These are phyloP conservation scores for Betta splendens DNA, from an alignment of 2,797 vertebrate genomes.

Conservation along the genomic window DNA sequence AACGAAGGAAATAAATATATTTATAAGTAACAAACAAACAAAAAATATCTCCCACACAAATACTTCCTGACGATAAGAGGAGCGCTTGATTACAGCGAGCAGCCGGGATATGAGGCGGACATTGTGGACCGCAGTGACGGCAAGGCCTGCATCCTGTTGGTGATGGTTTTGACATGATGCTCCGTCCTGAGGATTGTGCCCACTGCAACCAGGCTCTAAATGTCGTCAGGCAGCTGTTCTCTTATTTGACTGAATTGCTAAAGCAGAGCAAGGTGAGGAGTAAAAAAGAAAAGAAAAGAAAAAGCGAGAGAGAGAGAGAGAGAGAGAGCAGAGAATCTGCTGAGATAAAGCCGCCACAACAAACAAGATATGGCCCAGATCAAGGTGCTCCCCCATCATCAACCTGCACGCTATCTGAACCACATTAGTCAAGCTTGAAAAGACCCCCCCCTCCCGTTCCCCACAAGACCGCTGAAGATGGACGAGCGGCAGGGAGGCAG, in stretches of 20 bases:
- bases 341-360: conserved; percentile 58
- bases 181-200: conserved; percentile 45
- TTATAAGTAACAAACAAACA: conserved; percentile 61
- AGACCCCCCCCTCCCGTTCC: conserved; percentile 46
- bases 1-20: conserved; percentile 63
- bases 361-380: conserved; percentile 66
- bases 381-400: conserved; percentile 68
- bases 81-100: conserved; percentile 41
- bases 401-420: conserved; percentile 69
- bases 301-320: too few species aligned
- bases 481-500: conserved; percentile 59
- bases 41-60: conserved; percentile 60
- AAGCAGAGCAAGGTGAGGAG: conserved; percentile 44
- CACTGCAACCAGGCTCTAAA: conserved; percentile 37
- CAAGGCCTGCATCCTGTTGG: conserved; percentile 54
- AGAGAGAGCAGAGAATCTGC: conserved; percentile 18
- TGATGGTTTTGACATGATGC: conserved; percentile 26
- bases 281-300: too few species aligned
- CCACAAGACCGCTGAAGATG: conserved; percentile 61
- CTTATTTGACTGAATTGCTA: conserved; percentile 55
- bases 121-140: conserved; percentile 45
- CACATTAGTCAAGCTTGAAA: conserved; percentile 75
- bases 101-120: conserved; percentile 46
- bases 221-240: conserved; percentile 67
- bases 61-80: conserved; percentile 72